Evolutionary conservation across 2,113 vertebrate species (phyloP).

Genomic region (Delphinus delphis): DNA sequence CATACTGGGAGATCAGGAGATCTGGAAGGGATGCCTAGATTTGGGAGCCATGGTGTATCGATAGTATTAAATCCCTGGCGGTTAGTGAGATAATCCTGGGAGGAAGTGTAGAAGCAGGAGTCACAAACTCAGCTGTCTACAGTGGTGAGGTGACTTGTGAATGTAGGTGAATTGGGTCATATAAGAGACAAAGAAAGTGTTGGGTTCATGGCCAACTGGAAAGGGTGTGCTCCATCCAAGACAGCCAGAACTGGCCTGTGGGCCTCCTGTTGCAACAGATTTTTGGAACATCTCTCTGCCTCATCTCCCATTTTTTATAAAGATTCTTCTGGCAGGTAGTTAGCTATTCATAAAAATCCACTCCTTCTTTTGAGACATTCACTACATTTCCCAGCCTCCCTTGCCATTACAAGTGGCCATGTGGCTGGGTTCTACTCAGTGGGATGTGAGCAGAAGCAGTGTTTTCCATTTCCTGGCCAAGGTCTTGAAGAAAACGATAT

Average conservation of each 20-base stretch:
- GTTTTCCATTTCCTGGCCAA: neutral
- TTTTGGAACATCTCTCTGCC: neutral
- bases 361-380: neutral
- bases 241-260: neutral
- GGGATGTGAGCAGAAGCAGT: neutral
- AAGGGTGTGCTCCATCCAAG: neutral
- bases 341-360: neutral
- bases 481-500: neutral
- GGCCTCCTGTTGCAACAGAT: neutral
- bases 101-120: neutral
- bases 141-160: neutral
- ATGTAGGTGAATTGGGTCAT: neutral
- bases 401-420: neutral
- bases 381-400: neutral
- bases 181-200: neutral
- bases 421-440: neutral
- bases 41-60: neutral
- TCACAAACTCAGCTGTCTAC: neutral
- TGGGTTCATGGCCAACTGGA: neutral
- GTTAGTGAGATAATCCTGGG: neutral
- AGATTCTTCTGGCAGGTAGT: neutral
- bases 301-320: neutral
- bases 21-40: neutral
- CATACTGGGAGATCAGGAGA: neutral
- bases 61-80: neutral